Evolutionary conservation across 2,113 vertebrate genomes (phyloP).

Genomic region (Agelaius tricolor): DNA sequence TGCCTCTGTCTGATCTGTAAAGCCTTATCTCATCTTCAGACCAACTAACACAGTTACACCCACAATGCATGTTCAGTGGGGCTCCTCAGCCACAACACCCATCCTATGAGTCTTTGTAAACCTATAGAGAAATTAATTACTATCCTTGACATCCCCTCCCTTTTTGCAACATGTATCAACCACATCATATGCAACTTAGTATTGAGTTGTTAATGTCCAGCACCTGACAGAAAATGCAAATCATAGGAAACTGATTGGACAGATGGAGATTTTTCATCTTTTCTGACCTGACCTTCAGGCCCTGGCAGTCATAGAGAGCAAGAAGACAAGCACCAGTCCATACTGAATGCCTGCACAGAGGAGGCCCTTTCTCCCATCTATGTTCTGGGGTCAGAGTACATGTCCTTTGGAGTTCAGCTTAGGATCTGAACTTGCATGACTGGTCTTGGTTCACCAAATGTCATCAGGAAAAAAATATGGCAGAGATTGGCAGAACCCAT

Average conservation of each 20-base stretch:
- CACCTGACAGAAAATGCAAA: not conserved
- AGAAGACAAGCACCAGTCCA: not conserved
- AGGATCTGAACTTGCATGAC: not conserved
- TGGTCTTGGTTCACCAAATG: not conserved
- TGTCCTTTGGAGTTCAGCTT: not conserved
- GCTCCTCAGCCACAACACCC: not conserved
- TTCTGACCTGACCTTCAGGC: not conserved
- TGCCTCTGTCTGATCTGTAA: not conserved
- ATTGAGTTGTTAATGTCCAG: not conserved
- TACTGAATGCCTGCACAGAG: not conserved
- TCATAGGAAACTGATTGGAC: not conserved
- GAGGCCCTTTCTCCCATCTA: not conserved
- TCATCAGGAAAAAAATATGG: not conserved
- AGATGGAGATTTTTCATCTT: not conserved
- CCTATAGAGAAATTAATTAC: not conserved
- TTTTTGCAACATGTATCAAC: not conserved
- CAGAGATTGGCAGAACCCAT: not conserved
- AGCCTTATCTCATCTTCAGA: not conserved
- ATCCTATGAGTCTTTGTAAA: not conserved
- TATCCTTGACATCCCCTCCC: not conserved
- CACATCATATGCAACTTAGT: accelerated
- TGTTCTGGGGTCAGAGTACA: not conserved
- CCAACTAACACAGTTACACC: not conserved
- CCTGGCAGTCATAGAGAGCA: not conserved
- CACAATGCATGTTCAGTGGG: not conserved